Evolutionary conservation across 2,113 vertebrate genomes (phyloP).

Genomic region (Furnarius figulus): DNA sequence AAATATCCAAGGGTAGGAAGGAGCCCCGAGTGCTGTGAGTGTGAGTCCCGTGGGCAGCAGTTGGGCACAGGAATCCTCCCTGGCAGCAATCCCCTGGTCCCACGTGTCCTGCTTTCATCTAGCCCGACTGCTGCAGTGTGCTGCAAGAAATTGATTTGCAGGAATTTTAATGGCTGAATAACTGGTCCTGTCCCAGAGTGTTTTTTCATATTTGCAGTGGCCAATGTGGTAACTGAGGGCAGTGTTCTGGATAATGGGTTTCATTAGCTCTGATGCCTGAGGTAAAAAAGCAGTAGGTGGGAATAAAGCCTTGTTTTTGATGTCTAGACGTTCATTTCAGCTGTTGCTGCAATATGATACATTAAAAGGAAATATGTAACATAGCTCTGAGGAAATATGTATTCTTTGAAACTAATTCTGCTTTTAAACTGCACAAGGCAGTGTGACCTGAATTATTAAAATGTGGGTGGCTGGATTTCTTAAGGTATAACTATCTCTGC

Average conservation of each 20-base stretch:
- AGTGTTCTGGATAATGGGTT: conserved; percentile 77
- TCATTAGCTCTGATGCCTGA: conserved; percentile 79
- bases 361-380: conserved; percentile 79
- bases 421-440: conserved; percentile 72
- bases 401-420: conserved; percentile 78
- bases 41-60: not conserved
- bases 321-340: conserved; percentile 77
- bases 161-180: conserved; percentile 70
- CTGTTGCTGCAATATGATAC: conserved; percentile 76
- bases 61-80: conserved; percentile 48
- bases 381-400: conserved; percentile 77
- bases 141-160: conserved; percentile 69
- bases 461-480: conserved; percentile 68
- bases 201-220: conserved; percentile 48
- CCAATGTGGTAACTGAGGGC: conserved; percentile 61
- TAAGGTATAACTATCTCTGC: conserved; percentile 42
- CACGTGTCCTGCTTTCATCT: conserved; percentile 56
- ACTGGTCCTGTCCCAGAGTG: conserved; percentile 54
- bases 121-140: conserved; percentile 63
- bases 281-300: conserved; percentile 78
- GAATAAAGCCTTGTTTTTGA: conserved; percentile 75
- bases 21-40: not conserved
- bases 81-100: conserved; percentile 51
- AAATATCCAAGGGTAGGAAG: not conserved
- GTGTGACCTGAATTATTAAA: conserved; percentile 76